Evolutionary conservation across 2,113 vertebrate species (phyloP).

Genomic region (Cygnus buccinator): DNA sequence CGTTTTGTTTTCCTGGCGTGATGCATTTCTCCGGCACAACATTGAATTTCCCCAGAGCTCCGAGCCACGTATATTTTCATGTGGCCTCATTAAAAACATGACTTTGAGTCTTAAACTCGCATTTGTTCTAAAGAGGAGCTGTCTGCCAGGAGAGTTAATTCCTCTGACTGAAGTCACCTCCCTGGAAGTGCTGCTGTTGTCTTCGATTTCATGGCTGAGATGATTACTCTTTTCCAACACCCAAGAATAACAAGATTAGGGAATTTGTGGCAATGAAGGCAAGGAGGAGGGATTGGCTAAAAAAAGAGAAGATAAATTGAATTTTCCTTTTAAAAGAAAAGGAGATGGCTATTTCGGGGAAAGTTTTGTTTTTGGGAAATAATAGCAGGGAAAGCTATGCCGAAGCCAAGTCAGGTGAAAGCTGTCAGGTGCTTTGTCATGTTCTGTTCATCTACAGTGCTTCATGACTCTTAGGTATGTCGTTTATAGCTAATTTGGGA

Average conservation of each 20-base stretch:
- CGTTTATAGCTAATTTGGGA: not conserved
- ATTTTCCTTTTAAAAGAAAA: conserved; percentile 35
- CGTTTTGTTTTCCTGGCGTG: not conserved
- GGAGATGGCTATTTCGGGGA: not conserved
- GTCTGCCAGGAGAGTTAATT: conserved; percentile 63
- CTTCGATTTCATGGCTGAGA: conserved; percentile 61
- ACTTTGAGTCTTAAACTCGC: conserved; percentile 38
- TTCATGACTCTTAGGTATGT: not conserved
- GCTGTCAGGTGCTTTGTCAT: not conserved
- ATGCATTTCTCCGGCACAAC: not conserved
- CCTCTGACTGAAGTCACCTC: conserved; percentile 43
- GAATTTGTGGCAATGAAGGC: conserved; percentile 44
- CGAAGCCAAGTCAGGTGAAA: not conserved
- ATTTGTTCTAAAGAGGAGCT: conserved; percentile 48
- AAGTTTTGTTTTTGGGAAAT: not conserved
- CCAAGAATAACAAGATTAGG: conserved; percentile 70
- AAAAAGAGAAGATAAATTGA: conserved; percentile 20
- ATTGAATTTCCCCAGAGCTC: conserved; percentile 12
- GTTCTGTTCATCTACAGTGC: not conserved
- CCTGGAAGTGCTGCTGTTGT: conserved; percentile 55
- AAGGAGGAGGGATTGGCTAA: conserved; percentile 16
- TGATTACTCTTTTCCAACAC: conserved; percentile 44
- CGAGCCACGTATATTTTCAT: not conserved
- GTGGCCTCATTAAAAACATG: conserved; percentile 27
- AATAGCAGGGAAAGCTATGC: not conserved